Evolutionary conservation across 2,113 vertebrate species (phyloP), one percentile per base, ranked within the genome.

Genomic region (Hiodon tergisus): DNA sequence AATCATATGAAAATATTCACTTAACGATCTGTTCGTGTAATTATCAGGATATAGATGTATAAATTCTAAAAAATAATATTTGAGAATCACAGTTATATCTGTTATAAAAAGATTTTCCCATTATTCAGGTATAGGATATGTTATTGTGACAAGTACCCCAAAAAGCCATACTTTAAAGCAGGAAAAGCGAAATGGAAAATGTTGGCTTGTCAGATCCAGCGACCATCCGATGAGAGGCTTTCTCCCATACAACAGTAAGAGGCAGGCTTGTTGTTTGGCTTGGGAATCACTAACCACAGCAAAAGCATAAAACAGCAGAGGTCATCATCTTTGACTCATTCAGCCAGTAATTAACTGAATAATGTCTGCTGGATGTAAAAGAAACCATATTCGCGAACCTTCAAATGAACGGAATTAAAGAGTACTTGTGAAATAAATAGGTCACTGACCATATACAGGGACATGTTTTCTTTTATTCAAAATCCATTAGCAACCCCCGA

Each of bases 401-500:
- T 71, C 74, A 85, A 87, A 86, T 84, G 81, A 84, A 83, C 82
- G 73, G 61, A 80, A 80, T 80, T 83, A 59, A 67, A 89, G 85
- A 79, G 77, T 67, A 61, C 71, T 75, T 75, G 65, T 68, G 85
- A 79, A 83, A 80, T 87, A 76, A 67, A 83, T 85, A 84, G 79
- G 80, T 85, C 84, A 83, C 75, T 79, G 70, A 73, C 77, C 69
- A 46, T 48, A 73, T 77, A 82, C 81, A 87, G 83, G 87, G 84
- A 83, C 86, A 87, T 87, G 85, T 86, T 91, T 85, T 85, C 86
- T 88, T 90, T 88, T 86, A 91, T 92, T 88, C 85, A 80, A 87
- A 89, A 90, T 81, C 89, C 89, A 92, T 91, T 92, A 90, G 88
- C 87, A 86, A 89, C 87, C 88, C 85, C 81, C 77, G 84, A 86